phyloP scores from a whole-genome alignment of 2,888 invertebrate genomes.

The Aphidius colemani region DNA sequence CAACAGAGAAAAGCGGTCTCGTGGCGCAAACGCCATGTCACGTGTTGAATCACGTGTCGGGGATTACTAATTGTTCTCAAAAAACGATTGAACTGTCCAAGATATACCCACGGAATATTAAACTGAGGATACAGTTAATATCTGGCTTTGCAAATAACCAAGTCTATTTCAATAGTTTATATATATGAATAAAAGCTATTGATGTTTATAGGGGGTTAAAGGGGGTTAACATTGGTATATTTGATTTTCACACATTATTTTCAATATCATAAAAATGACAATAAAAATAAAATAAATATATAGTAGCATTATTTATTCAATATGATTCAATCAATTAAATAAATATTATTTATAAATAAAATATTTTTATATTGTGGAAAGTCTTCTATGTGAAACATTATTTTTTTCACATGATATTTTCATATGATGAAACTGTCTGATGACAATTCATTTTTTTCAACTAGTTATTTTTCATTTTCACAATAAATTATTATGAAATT shows the following conservation, averaged over 20 bases:
- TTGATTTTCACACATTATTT: slow-evolving; percentile 27
- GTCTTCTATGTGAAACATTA: not conserved
- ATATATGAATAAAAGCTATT: slow-evolving; percentile 7
- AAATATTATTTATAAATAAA: not conserved
- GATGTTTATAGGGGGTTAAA: slow-evolving; percentile 9
- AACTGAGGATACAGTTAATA: slow-evolving; percentile 25
- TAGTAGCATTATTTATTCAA: not conserved
- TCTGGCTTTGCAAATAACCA: slow-evolving; percentile 23
- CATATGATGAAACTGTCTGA: too few species aligned
- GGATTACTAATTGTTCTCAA: slow-evolving; percentile 29
- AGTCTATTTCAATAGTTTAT: slow-evolving; percentile 15
- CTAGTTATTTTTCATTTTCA: too few species aligned
- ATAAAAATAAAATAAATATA: not conserved
- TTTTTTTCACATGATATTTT: not conserved
- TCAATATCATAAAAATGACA: not conserved
- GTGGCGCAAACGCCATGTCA: slow-evolving; percentile 17
- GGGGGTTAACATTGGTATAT: not conserved
- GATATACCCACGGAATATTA: slow-evolving; percentile 23
- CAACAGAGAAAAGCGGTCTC: slow-evolving; percentile 15
- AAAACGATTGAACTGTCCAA: slow-evolving; percentile 25
- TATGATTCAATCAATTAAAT: not conserved
- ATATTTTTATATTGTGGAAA: not conserved
- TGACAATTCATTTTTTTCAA: too few species aligned
- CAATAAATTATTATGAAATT: too few species aligned
- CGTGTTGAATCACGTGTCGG: slow-evolving; percentile 22